A percentile compares a stretch with the other conserved stretches of the same genome.
These are phyloP conservation scores for Empidonax alnorum DNA, from an alignment of 2,113 vertebrate genomes.

Conservation along the genomic window DNA sequence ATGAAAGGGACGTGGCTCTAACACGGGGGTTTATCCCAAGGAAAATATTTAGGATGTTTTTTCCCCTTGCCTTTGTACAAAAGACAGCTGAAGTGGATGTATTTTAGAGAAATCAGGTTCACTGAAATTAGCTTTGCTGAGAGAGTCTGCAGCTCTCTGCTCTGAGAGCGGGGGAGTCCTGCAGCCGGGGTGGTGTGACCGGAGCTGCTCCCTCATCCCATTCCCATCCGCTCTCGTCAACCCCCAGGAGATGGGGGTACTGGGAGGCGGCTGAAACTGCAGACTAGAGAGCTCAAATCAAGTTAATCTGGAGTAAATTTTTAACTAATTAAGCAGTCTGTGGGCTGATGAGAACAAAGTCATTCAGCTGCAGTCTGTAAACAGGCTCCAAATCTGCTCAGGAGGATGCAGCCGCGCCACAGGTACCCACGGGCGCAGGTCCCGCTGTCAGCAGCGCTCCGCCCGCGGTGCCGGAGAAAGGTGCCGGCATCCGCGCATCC, in stretches of 20 bases:
- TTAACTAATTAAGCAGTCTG: background rate
- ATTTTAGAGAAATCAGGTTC: background rate
- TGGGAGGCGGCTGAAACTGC: background rate
- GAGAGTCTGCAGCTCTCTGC: background rate
- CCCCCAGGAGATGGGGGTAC: background rate
- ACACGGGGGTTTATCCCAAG: conserved; percentile 7
- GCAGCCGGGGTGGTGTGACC: background rate
- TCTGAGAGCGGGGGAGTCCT: background rate
- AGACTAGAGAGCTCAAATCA: background rate
- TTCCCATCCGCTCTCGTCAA: background rate
- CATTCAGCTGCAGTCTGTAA: background rate
- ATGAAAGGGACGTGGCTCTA: conserved; percentile 28
- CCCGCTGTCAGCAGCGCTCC: background rate
- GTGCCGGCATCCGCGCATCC: fast-evolving
- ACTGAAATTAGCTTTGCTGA: background rate
- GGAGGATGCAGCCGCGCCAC: background rate
- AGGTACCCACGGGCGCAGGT: background rate
- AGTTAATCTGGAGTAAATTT: background rate
- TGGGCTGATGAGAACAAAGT: background rate
- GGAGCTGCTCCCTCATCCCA: fast-evolving
- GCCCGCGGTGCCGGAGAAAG: fast-evolving
- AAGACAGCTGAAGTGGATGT: background rate
- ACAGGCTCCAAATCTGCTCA: background rate
- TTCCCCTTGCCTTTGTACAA: background rate
- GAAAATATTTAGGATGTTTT: conserved; percentile 44